These are phyloP conservation scores for human (Homo sapiens) DNA, from an alignment of 2,113 vertebrate genomes.

Conservation along the genomic window DNA sequence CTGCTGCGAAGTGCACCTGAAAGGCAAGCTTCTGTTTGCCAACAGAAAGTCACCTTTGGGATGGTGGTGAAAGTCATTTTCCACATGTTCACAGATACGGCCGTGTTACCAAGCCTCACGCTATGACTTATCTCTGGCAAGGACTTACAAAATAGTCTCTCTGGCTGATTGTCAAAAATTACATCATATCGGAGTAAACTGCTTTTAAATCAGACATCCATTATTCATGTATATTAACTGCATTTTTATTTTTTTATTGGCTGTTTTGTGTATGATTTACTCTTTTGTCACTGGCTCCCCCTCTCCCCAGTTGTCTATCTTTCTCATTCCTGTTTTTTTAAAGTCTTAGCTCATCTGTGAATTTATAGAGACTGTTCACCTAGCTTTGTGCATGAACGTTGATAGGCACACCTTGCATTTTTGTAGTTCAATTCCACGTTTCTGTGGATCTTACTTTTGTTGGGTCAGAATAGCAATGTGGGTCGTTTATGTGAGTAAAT, in stretches of 20 bases:
- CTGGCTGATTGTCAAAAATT: constrained; percentile 95
- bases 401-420: constrained; percentile 72
- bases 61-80: constrained; percentile 82
- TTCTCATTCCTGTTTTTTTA: constrained; percentile 76
- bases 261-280: constrained; percentile 86
- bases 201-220: constrained; percentile 91
- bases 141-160: constrained; percentile 89
- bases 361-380: constrained; percentile 80
- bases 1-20: constrained; percentile 54
- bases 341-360: constrained; percentile 85
- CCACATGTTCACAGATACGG: constrained; percentile 76
- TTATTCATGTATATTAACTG: constrained; percentile 92
- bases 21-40: constrained; percentile 72
- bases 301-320: constrained; percentile 76
- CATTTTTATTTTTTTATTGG: constrained; percentile 83
- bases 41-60: constrained; percentile 84
- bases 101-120: constrained; percentile 78
- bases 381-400: constrained; percentile 65
- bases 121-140: constrained; percentile 92
- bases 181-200: constrained; percentile 94
- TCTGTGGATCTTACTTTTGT: constrained; percentile 66
- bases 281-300: constrained; percentile 75
- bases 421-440: constrained; percentile 49
- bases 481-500: constrained; percentile 53
- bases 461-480: constrained; percentile 46